Conservation (phyloP, 2,888 invertebrate genomes). For the Thecophora atra region DNA sequence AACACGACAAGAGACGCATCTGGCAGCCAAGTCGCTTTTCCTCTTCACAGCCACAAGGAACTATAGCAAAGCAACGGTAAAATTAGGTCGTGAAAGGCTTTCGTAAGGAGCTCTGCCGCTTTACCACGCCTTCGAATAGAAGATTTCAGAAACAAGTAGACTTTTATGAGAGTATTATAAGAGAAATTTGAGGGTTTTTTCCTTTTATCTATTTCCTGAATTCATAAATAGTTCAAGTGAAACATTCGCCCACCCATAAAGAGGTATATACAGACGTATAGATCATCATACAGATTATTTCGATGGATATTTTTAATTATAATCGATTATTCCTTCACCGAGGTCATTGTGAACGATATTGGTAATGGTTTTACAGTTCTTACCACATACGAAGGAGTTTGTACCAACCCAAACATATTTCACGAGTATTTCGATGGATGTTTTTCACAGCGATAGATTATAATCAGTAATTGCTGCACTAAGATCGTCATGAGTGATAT, state of each 20-base stretch:
- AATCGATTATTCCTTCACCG: neutral
- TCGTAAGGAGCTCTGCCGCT: too few species aligned
- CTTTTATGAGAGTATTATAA: too few species aligned
- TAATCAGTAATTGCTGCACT: neutral
- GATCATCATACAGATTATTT: slow-evolving; percentile 33
- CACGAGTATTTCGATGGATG: slow-evolving; percentile 30
- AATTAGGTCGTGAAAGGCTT: too few species aligned
- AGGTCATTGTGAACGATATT: neutral
- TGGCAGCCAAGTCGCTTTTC: neutral
- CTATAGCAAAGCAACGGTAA: too few species aligned
- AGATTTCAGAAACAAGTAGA: too few species aligned
- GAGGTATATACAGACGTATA: neutral
- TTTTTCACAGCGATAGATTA: too few species aligned
- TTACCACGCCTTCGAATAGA: too few species aligned
- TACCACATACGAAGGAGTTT: too few species aligned
- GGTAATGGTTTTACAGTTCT: slow-evolving; percentile 21
- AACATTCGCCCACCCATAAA: neutral
- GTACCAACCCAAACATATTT: too few species aligned
- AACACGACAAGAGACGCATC: neutral
- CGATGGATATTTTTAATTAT: slow-evolving; percentile 9
- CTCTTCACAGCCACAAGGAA: neutral
- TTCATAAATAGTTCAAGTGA: too few species aligned
- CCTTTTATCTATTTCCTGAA: too few species aligned
- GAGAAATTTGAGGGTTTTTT: too few species aligned
- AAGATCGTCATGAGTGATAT: neutral